Evolutionary conservation across 2,888 invertebrate species (phyloP).

Genomic region (Marasmarcha lunaedactyla): DNA sequence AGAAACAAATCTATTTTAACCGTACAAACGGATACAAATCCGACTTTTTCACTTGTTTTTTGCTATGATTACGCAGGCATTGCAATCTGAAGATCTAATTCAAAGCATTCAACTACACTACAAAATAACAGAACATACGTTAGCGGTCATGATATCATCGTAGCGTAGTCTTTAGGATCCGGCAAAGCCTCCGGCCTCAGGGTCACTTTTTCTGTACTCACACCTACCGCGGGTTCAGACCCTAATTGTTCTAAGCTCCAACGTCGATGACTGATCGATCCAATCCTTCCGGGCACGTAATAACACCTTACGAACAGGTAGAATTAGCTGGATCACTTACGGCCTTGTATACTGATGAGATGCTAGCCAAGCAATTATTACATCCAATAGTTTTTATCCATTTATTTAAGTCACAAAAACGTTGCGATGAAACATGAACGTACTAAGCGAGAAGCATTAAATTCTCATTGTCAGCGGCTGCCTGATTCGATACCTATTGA

Average conservation of each 20-base stretch:
- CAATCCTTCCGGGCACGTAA: conserved; percentile 28
- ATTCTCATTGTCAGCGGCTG: conserved; percentile 32
- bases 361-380: background rate
- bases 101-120: background rate
- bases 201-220: conserved; percentile 54
- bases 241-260: conserved; percentile 19
- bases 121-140: conserved; percentile 39
- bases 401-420: too few species aligned
- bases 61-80: too few species aligned
- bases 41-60: background rate
- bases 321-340: conserved; percentile 10
- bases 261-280: conserved; percentile 23
- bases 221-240: conserved; percentile 32
- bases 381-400: too few species aligned
- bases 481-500: conserved; percentile 45
- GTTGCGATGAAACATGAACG: background rate
- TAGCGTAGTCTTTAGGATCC: conserved; percentile 46
- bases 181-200: conserved; percentile 51
- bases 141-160: conserved; percentile 49
- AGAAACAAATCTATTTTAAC: background rate
- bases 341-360: conserved; percentile 2
- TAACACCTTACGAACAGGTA: conserved; percentile 13
- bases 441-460: conserved; percentile 1
- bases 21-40: background rate
- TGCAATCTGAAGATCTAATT: background rate